Base-by-base conservation (phyloP, 2,797 vertebrate species). In the Megaceryle alcyon region DNA sequence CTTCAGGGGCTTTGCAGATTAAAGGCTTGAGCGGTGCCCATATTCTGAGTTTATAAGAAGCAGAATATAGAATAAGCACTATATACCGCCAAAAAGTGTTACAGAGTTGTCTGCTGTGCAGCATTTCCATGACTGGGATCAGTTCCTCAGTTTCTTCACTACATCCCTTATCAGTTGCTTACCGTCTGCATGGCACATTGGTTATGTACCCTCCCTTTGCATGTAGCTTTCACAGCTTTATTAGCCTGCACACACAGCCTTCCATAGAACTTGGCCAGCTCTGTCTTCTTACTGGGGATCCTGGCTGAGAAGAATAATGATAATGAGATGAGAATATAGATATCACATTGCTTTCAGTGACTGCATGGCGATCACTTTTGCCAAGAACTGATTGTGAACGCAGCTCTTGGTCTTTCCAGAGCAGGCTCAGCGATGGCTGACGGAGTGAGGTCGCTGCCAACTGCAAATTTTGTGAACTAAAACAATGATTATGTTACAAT, bases 401-500 rank as follows among this genome's bases (percentile, higher is more conserved):
- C 68, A 66, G 92, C 90, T 92, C n/a, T 64, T 7, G 75, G 69
- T 91, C 92, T 94, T 86, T 82, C 48, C 81, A 69, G 78, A 91
- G 84, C 57, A 82, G 90, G 65, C 85, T 82, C 68, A 56, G 83
- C 21, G 94, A 75, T 57, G 94, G 93, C 94, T 97, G 96, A 91
- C 89, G 83, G 93, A 48, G 10, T 1, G 33, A 71, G 61, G 43
- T 44, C 3, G 7, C 91, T 96, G 97, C 97, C 97, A 97, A 82
- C 39, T 22, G 56, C 96, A 78, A 95, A 94, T 93, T 95, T 90
- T 49, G 37, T 93, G 56, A 33, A 76, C 91, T 86, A 96, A 89
- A 61, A 96, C 95, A 82, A 91, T 85, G 82, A 91, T 95, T 97
- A 97, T 84, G 33, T 91, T 96, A 92, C 91, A 95, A 83, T 75